Conservation (phyloP, 2,113 vertebrate genomes). For the Taxidea taxus region DNA sequence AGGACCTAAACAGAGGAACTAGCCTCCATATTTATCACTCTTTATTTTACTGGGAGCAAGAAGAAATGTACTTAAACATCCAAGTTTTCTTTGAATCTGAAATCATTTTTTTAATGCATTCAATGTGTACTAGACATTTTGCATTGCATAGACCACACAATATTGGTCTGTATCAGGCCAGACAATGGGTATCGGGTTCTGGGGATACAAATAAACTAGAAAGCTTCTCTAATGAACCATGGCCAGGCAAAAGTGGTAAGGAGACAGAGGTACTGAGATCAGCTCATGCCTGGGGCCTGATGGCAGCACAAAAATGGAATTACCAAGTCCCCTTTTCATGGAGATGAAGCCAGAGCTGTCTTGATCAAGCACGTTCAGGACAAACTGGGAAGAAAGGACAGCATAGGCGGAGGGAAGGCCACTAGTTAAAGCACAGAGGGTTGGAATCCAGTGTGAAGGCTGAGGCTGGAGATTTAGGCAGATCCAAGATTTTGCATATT, state of each 20-base stretch:
- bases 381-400: background rate
- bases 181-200: background rate
- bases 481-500: background rate
- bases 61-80: background rate
- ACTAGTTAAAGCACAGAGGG: background rate
- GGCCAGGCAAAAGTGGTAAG: background rate
- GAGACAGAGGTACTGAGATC: background rate
- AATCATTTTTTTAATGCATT: background rate
- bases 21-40: background rate
- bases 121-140: background rate
- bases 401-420: background rate
- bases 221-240: background rate
- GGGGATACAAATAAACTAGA: background rate
- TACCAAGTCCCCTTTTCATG: background rate
- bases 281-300: background rate
- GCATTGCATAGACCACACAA: background rate
- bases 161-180: background rate
- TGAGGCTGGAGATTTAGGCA: background rate
- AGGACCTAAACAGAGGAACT: background rate
- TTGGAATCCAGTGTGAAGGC: background rate
- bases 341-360: background rate
- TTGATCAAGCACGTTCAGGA: background rate
- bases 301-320: background rate
- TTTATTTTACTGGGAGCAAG: conserved; percentile 10
- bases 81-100: background rate